Evolutionary conservation across 2,888 invertebrate species (phyloP).

Genomic region (Papilio protenor): DNA sequence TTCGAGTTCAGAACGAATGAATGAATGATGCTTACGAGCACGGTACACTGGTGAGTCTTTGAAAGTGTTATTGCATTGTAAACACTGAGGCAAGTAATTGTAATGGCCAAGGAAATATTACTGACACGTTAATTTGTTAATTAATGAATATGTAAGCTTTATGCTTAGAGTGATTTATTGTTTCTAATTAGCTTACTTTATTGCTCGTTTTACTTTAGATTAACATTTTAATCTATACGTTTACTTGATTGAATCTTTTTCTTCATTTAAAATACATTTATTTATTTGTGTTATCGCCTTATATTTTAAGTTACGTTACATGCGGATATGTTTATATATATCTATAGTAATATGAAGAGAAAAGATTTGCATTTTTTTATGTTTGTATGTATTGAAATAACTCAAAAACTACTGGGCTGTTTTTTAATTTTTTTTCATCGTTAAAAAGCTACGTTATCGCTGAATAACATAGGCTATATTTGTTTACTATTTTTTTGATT

Average conservation of each 20-base stretch:
- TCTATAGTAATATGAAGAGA: too few species aligned
- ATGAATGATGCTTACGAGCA: constrained; percentile 41
- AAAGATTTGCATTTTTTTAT: too few species aligned
- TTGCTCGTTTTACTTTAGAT: neutral
- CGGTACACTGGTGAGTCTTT: constrained; percentile 51
- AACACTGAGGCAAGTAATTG: constrained; percentile 45
- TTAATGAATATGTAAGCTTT: constrained; percentile 7
- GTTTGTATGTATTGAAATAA: too few species aligned
- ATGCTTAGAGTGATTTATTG: neutral
- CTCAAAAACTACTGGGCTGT: too few species aligned
- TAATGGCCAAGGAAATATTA: constrained; percentile 30
- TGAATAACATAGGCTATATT: too few species aligned
- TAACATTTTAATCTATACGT: neutral
- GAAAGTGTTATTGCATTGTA: constrained; percentile 59
- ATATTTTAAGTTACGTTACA: neutral
- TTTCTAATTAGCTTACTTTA: neutral
- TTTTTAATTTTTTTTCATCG: too few species aligned
- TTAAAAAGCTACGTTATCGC: too few species aligned
- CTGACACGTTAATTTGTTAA: constrained; percentile 17
- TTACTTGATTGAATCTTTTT: neutral
- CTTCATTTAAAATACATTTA: too few species aligned
- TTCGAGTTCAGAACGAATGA: constrained; percentile 41
- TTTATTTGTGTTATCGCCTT: neutral
- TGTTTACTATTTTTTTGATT: too few species aligned
- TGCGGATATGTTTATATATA: neutral